Evolutionary conservation across 2,797 vertebrate species (phyloP).

Genomic region (Smutsia temminckii): DNA sequence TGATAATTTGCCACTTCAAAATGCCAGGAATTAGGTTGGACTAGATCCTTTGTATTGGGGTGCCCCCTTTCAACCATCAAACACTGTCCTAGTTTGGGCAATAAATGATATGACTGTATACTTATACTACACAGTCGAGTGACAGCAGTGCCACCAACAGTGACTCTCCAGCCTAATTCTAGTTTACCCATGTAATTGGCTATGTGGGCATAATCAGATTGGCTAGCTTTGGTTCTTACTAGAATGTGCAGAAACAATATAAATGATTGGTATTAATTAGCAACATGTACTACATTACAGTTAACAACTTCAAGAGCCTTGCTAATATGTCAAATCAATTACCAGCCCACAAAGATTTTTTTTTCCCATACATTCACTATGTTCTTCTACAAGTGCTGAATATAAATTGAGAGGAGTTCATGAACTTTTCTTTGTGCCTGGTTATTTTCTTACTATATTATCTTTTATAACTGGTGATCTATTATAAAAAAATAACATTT

Average conservation of each 20-base stretch:
- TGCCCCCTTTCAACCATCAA: not conserved
- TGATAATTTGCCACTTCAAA: not conserved
- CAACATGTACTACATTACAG: conserved; percentile 3
- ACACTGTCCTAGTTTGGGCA: not conserved
- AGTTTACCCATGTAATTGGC: not conserved
- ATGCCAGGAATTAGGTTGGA: not conserved
- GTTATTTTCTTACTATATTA: conserved; percentile 30
- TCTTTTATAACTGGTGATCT: not conserved
- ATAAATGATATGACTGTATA: not conserved
- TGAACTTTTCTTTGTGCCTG: not conserved
- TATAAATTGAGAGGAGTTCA: conserved; percentile 5
- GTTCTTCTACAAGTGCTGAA: not conserved
- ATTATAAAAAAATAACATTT: not conserved
- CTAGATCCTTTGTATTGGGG: not conserved
- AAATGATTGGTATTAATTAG: not conserved
- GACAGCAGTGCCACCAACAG: not conserved
- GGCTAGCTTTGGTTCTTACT: conserved; percentile 5
- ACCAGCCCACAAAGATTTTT: not conserved
- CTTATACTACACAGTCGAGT: not conserved
- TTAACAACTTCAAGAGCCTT: conserved; percentile 41
- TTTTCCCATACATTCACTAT: not conserved
- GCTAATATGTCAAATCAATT: conserved; percentile 40
- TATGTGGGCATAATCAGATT: not conserved
- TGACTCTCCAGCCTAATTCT: not conserved
- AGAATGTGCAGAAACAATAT: not conserved